These are phyloP conservation scores for Manduca sexta DNA, from an alignment of 1,140 invertebrate species.

Conservation along the genomic window DNA sequence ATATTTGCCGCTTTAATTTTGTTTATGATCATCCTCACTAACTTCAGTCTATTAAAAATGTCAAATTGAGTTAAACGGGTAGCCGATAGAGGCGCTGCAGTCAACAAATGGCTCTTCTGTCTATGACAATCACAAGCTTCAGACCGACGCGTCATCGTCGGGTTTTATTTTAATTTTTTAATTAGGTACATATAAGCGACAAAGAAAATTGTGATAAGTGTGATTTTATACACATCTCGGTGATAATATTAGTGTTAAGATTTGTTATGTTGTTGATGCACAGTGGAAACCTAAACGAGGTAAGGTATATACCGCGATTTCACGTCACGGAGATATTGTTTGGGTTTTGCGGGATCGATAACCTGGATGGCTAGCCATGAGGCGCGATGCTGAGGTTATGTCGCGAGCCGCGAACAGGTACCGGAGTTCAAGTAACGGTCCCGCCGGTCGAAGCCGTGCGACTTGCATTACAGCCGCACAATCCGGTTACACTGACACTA, in stretches of 20 bases:
- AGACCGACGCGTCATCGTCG: constrained; percentile 69
- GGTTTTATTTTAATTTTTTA: constrained; percentile 66
- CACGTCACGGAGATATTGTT: constrained; percentile 50
- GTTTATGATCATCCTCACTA: too few relatives aligned
- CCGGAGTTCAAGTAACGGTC: constrained; percentile 69
- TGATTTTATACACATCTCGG: constrained; percentile 69
- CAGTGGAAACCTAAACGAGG: constrained; percentile 51
- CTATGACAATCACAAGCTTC: constrained; percentile 62
- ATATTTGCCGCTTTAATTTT: too few relatives aligned
- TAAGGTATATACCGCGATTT: constrained; percentile 38
- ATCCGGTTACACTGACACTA: constrained; percentile 60
- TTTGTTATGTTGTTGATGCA: constrained; percentile 70
- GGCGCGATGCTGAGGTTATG: constrained; percentile 69
- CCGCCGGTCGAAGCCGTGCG: constrained; percentile 39
- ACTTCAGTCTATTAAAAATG: too few relatives aligned
- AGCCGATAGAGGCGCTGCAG: not conserved
- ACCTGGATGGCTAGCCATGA: constrained; percentile 69
- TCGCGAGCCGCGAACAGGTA: constrained; percentile 55
- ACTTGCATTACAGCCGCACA: constrained; percentile 58
- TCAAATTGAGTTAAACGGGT: too few relatives aligned
- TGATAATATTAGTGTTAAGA: constrained; percentile 70
- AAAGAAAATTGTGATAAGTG: constrained; percentile 72
- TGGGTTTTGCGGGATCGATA: constrained; percentile 68
- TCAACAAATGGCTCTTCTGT: constrained; percentile 24
- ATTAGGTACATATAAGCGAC: constrained; percentile 66